Evolutionary conservation across 2,888 invertebrate genomes (phyloP).

Genomic region (Rotaria magnacalcarata): DNA sequence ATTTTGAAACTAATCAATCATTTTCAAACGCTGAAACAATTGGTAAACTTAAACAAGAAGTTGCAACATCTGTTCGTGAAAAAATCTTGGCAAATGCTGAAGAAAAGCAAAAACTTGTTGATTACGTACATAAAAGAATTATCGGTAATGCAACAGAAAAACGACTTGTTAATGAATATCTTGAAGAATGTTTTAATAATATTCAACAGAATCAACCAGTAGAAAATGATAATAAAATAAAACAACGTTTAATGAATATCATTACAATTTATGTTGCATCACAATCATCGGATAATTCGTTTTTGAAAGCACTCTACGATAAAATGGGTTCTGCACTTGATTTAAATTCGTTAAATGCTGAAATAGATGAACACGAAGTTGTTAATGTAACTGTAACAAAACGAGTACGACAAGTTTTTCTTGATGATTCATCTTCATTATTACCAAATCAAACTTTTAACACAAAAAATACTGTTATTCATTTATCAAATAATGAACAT

Average conservation of each 20-base stretch:
- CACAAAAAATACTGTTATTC: background rate
- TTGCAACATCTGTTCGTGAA: background rate
- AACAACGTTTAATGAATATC: background rate
- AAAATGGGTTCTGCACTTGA: conserved; percentile 19
- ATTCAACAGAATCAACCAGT: background rate
- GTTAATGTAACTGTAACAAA: conserved; percentile 34
- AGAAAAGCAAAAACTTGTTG: background rate
- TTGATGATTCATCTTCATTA: conserved; percentile 3
- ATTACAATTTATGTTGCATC: conserved; percentile 11
- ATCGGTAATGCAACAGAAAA: background rate
- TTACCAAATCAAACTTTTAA: background rate
- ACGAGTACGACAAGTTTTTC: conserved; percentile 3
- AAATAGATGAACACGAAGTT: conserved; percentile 27
- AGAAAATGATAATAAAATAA: background rate
- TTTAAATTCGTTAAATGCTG: conserved; percentile 12
- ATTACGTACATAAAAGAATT: conserved; percentile 21
- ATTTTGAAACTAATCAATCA: conserved; percentile 25
- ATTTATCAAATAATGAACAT: conserved; percentile 28
- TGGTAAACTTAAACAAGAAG: conserved; percentile 25
- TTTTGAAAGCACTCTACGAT: conserved; percentile 25
- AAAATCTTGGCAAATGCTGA: background rate
- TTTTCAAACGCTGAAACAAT: conserved; percentile 12
- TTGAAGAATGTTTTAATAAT: conserved; percentile 11
- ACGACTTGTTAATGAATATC: background rate
- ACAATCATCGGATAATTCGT: conserved; percentile 8